phyloP scores from a whole-genome alignment of 2,797 vertebrate species.

The Lepilemur ruficaudatus region DNA sequence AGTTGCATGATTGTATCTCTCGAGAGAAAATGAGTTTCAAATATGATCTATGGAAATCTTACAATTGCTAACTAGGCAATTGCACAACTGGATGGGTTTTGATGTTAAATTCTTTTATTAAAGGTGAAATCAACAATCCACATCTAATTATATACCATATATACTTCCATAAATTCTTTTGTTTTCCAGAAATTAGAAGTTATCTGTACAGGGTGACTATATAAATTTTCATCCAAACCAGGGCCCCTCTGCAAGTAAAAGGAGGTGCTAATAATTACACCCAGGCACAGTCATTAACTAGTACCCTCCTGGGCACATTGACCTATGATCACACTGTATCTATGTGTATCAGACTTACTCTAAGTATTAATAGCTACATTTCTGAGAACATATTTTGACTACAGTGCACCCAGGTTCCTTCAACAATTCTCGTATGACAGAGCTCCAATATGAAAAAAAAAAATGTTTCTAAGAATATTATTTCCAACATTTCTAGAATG shows the following conservation, averaged over 20 bases:
- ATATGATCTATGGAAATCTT: neutral
- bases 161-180: neutral
- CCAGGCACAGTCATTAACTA: neutral
- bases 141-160: neutral
- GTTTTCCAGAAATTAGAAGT: neutral
- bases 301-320: neutral
- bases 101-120: constrained; percentile 1
- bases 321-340: neutral
- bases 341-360: neutral
- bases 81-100: constrained; percentile 26
- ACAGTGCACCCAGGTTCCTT: neutral
- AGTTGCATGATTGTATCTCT: constrained; percentile 10
- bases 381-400: neutral
- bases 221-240: neutral
- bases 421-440: neutral
- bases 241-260: neutral
- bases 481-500: constrained; percentile 14
- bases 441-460: neutral
- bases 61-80: neutral
- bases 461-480: neutral
- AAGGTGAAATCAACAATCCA: neutral
- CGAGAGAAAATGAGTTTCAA: neutral
- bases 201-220: neutral
- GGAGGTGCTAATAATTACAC: neutral
- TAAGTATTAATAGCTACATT: neutral